Conservation (phyloP, 2,113 vertebrate genomes). For the Tor tambroides region DNA sequence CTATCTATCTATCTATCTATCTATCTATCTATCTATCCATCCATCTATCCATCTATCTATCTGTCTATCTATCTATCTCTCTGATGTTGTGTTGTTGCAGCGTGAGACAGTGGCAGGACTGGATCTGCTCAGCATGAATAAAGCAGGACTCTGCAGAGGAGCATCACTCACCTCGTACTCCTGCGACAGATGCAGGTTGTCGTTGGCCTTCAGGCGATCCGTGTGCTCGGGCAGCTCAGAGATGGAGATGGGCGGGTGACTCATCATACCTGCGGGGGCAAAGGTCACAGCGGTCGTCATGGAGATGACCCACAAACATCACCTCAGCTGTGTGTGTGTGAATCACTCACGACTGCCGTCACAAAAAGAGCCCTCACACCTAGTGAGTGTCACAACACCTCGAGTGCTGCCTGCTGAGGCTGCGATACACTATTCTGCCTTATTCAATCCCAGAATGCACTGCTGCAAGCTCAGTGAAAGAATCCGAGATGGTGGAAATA, state of each 20-base stretch:
- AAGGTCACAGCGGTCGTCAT: constrained; percentile 58
- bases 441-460: neutral
- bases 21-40: no score
- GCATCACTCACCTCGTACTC: constrained; percentile 89
- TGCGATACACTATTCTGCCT: neutral
- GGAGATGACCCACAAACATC: neutral
- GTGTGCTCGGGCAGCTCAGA: constrained; percentile 94
- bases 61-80: neutral
- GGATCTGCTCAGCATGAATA: neutral
- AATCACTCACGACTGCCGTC: neutral
- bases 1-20: no score
- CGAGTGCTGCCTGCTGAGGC: neutral
- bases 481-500: neutral
- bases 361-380: neutral
- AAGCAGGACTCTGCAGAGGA: neutral
- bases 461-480: neutral
- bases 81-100: neutral
- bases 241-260: constrained; percentile 93
- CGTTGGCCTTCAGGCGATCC: constrained; percentile 94
- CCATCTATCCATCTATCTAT: no score
- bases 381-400: neutral
- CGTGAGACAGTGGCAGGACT: neutral
- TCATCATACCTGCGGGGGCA: constrained; percentile 86
- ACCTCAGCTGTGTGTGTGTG: constrained; percentile 7
- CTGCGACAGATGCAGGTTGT: constrained; percentile 97